Base-by-base conservation (phyloP, 2,113 vertebrate genomes). In the Symphodus melops region DNA sequence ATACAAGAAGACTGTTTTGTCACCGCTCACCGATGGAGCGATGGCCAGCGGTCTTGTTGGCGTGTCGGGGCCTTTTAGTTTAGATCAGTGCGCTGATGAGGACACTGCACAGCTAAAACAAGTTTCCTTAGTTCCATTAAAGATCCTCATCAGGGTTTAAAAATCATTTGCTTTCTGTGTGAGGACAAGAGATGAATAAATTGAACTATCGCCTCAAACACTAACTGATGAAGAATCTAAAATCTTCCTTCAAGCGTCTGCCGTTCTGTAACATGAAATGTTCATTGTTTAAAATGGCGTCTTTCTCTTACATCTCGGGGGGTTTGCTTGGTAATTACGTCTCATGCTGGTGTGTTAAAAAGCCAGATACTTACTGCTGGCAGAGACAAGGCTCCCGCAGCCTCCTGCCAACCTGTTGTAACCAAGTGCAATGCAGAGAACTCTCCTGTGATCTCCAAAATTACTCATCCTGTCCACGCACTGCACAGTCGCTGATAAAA, bases 391-490 rank as follows among this genome's bases (percentile, higher is more conserved):
- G 37, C 76, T 85, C 78, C 74, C 59, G 70, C 68, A 84, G 80
- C 77, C 72, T 81, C 68, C 77, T 76, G 85, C 88, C 85, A 90
- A 89, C 90, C 85, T 90, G 90, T 90, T 91, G 91, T 82, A 91
- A 92, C 81, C 8, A 1, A 87, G 85, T 85, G 91, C 89, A 91
- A 89, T 72, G 81, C 77, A 69, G 78, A 78, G 75, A 80, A 65
- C 71, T 68, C 80, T 85, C 79, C 91, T 89, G 84, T 91, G 91
- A 91, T 89, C 87, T 90, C 42, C 63, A 64, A 82, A 86, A 90
- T 89, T 85, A 90, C 70, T 88, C 80, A 88, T 84, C 74, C 88
- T 71, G 84, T 82, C 79, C 84, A 88, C 79, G 80, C 83, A 79
- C 68, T 49, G 80, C 73, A 42, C 44, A 53, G 71, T 58, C 55